Percentiles rank a stretch among this genome's conserved stretches.
phyloP scores from a whole-genome alignment of 2,113 vertebrate genomes.

The Pyrgilauda ruficollis region DNA sequence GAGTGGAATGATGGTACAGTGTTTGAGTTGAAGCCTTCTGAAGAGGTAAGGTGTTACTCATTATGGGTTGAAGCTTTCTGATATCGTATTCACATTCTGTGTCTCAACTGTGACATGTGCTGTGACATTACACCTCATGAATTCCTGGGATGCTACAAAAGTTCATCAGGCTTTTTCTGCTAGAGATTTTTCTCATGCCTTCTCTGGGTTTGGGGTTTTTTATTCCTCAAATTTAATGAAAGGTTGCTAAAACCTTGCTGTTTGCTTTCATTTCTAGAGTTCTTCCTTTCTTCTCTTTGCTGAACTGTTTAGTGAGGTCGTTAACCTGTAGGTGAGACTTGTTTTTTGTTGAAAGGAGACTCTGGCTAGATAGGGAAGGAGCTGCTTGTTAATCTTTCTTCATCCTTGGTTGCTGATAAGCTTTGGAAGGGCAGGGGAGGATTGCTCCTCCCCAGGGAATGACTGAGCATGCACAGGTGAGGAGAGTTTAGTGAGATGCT shows the following conservation, averaged over 20 bases:
- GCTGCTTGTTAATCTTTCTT: neutral
- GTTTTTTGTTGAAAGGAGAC: neutral
- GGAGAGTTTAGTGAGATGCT: neutral
- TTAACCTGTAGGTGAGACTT: neutral
- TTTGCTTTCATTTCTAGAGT: neutral
- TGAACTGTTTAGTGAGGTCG: neutral
- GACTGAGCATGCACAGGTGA: neutral
- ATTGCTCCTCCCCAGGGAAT: neutral
- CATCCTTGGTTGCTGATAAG: fast-evolving
- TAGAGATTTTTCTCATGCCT: neutral
- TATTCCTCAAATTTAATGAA: neutral
- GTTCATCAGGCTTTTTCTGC: neutral
- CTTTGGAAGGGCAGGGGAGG: neutral
- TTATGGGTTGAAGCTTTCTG: neutral
- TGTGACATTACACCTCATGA: neutral
- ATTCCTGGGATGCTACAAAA: neutral
- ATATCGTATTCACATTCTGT: neutral
- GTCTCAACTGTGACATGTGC: neutral
- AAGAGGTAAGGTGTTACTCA: too few relatives aligned
- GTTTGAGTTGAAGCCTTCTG: too few relatives aligned
- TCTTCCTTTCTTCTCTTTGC: neutral
- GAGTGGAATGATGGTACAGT: fast-evolving
- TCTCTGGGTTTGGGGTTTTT: fast-evolving
- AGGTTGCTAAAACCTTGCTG: neutral
- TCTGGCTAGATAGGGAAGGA: neutral